Base-by-base conservation (phyloP, 2,113 vertebrate species). In the Cavia aperea region DNA sequence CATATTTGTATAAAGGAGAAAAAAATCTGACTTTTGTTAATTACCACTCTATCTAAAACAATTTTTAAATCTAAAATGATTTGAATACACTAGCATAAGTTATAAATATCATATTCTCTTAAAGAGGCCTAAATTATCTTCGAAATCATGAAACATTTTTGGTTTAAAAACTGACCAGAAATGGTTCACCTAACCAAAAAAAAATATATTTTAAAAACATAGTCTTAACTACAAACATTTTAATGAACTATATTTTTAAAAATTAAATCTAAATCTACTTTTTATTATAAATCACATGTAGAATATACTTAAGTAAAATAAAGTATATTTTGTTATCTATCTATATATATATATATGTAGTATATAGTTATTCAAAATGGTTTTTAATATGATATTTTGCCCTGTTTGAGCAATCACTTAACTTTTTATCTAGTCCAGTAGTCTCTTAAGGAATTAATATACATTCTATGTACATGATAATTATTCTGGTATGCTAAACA, bases 221-320 rank as follows among this genome's bases (percentile, higher is more conserved):
- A 96, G 14, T 81, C 33, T 81, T 86, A 93, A 91, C 81, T 36
- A 60, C 60, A 90, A 78, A 91, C 15, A 93, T 63, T 86, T 96
- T 88, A 94, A 95, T 91, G 18, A 77, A 93, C 39, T 2, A 89
- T 14, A 95, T 87, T 90, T 91, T 82, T 26, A 68, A 89, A 81
- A 79, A 82, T 93, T 94, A 97, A 97, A 95, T 29, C 36, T 39
- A 96, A 94, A 46, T 31, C 24, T 89, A 63, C 56, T 87, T 94
- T 94, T 94, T 43, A 66, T 65, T 60, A 81, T 95, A 81, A 96
- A 91, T 72, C 78, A 54, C 29, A 92, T 70, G 26, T 90, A 88
- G 51, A 95, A 16, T 84, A 89, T 94, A 83, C 7, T 88, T 86
- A 62, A 94, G 65, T 70, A 62, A 51, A 65, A 31, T 60, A 84